phyloP scores from a whole-genome alignment of 1,140 invertebrate species.

The Sarcophaga bullata region DNA sequence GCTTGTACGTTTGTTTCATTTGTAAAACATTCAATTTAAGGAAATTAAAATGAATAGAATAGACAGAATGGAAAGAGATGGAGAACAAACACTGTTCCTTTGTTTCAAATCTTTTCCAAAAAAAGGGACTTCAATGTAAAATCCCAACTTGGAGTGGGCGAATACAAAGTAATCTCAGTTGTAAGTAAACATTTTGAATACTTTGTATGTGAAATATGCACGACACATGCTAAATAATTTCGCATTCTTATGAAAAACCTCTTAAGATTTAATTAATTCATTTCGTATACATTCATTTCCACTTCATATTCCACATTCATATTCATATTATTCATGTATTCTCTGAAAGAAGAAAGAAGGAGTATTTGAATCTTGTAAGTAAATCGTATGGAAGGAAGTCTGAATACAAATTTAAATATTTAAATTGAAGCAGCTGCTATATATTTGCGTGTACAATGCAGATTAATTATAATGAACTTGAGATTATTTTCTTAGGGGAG shows the following conservation, averaged over 20 bases:
- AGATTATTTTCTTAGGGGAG: background rate
- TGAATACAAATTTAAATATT: background rate
- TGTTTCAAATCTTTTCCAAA: background rate
- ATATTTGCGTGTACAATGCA: background rate
- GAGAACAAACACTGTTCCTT: background rate
- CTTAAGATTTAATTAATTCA: constrained; percentile 14
- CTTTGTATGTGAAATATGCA: background rate
- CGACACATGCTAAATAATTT: background rate
- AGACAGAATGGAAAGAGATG: background rate
- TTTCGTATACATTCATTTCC: background rate
- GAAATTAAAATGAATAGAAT: background rate
- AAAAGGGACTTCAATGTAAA: background rate
- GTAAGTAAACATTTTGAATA: background rate
- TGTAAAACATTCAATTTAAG: constrained; percentile 15
- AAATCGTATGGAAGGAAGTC: too few relatives aligned
- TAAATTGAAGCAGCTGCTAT: background rate
- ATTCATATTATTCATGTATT: background rate
- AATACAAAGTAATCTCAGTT: background rate
- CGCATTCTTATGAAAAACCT: background rate
- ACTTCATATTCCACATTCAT: background rate
- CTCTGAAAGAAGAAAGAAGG: too few relatives aligned
- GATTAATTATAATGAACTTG: background rate
- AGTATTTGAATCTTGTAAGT: too few relatives aligned
- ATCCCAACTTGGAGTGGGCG: too few relatives aligned
- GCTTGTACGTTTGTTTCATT: background rate